These are phyloP conservation scores for Nyctereutes procyonoides DNA, from an alignment of 2,113 vertebrate genomes.

Conservation along the genomic window DNA sequence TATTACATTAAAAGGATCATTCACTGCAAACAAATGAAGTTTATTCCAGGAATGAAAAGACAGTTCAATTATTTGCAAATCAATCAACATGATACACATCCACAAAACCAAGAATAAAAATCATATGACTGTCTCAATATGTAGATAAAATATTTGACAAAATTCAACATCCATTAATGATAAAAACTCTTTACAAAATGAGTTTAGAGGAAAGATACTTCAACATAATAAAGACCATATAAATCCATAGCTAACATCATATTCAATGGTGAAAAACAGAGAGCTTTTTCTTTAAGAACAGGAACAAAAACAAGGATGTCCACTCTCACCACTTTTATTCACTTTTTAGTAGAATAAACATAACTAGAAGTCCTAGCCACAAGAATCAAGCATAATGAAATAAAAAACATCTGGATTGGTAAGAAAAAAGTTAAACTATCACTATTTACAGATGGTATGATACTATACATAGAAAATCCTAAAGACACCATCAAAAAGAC, in stretches of 20 bases:
- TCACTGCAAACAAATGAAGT: background rate
- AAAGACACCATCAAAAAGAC: background rate
- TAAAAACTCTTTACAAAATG: background rate
- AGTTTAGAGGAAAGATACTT: background rate
- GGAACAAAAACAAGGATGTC: background rate
- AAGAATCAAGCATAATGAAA: background rate
- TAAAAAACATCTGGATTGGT: background rate
- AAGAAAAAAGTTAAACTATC: background rate
- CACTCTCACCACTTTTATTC: background rate
- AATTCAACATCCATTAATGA: background rate
- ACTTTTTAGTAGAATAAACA: background rate
- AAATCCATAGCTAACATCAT: background rate
- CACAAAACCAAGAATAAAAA: background rate
- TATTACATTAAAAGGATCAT: background rate
- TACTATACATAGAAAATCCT: background rate
- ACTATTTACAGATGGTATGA: background rate
- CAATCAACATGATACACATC: background rate
- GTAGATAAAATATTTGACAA: background rate
- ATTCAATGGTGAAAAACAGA: background rate
- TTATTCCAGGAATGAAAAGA: background rate
- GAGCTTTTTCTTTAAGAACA: background rate
- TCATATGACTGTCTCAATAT: background rate
- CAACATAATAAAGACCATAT: background rate
- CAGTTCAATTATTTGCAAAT: background rate
- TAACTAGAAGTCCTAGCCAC: background rate